Percentiles rank a stretch among this genome's conserved stretches.
Conservation (phyloP, 2,113 vertebrate species). For the Lipophrys pholis region DNA sequence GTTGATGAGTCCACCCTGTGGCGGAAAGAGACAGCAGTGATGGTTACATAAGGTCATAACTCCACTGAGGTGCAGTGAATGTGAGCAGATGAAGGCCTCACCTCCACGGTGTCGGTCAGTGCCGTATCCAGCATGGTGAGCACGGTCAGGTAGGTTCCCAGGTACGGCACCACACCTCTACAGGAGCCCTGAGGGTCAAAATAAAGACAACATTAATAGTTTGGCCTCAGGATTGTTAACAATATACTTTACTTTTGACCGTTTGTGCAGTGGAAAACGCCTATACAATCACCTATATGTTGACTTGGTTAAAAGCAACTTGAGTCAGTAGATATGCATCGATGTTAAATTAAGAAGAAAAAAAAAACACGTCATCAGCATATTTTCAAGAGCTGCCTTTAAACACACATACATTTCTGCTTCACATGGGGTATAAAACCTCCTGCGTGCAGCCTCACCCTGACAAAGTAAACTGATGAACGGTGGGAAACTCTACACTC, state of each 20-base stretch:
- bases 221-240: too few species aligned
- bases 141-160: constrained; percentile 91
- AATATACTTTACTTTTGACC: too few species aligned
- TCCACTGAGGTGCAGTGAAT: background rate
- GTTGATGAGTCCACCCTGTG: constrained; percentile 88
- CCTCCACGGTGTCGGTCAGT: constrained; percentile 86
- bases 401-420: background rate
- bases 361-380: too few species aligned
- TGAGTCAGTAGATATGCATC: too few species aligned
- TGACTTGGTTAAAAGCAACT: too few species aligned
- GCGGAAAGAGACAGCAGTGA: constrained; percentile 2
- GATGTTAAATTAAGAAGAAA: too few species aligned
- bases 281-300: too few species aligned
- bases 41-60: constrained; percentile 1
- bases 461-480: constrained; percentile 6
- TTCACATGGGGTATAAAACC: constrained; percentile 33
- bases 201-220: background rate
- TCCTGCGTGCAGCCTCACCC: background rate
- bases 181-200: constrained; percentile 61
- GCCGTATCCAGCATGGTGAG: constrained; percentile 93
- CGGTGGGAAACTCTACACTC: constrained; percentile 20
- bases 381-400: background rate
- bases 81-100: constrained; percentile 56
- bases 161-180: constrained; percentile 87
- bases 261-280: too few species aligned